A percentile compares a stretch with the other conserved stretches of the same genome.
phyloP scores from a whole-genome alignment of 2,797 vertebrate genomes.

The Schizopygopsis malacanthus region DNA sequence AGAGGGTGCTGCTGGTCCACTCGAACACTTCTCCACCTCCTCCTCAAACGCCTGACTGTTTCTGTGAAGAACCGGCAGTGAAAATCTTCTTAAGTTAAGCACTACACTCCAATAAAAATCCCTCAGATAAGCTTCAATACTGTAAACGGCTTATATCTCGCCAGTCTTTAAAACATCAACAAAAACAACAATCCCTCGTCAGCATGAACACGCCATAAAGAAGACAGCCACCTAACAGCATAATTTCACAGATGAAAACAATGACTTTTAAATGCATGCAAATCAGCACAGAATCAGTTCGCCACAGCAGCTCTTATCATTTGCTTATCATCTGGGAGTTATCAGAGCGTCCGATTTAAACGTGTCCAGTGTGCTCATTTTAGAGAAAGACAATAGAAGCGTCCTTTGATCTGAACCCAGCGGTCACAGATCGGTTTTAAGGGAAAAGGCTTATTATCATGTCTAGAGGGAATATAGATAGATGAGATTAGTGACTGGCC shows the following conservation, averaged over 20 bases:
- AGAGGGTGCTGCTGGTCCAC: conserved; percentile 1
- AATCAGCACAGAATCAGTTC: conserved; percentile 27
- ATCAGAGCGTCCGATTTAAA: not conserved
- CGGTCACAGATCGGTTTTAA: conserved; percentile 9
- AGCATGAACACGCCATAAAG: not conserved
- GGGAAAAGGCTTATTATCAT: not conserved
- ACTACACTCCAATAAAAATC: not conserved
- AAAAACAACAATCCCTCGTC: not conserved
- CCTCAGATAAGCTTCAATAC: not conserved
- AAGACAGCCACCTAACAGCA: not conserved
- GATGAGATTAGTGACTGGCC: not conserved
- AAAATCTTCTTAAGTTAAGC: not conserved
- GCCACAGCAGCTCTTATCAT: conserved; percentile 17
- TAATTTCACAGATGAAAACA: conserved; percentile 50
- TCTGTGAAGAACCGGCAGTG: conserved; percentile 46
- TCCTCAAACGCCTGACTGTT: conserved; percentile 67
- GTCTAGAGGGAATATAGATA: not conserved
- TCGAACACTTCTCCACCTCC: conserved; percentile 29
- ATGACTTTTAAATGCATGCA: conserved; percentile 47
- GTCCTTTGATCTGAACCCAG: conserved; percentile 14
- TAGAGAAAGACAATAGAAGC: not conserved
- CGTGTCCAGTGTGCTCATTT: not conserved
- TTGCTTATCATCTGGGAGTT: conserved; percentile 7
- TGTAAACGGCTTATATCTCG: not conserved
- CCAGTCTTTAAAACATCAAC: not conserved